These are phyloP conservation scores for Mionectes olivaceus DNA, from an alignment of 2,797 vertebrate genomes.

Conservation along the genomic window DNA sequence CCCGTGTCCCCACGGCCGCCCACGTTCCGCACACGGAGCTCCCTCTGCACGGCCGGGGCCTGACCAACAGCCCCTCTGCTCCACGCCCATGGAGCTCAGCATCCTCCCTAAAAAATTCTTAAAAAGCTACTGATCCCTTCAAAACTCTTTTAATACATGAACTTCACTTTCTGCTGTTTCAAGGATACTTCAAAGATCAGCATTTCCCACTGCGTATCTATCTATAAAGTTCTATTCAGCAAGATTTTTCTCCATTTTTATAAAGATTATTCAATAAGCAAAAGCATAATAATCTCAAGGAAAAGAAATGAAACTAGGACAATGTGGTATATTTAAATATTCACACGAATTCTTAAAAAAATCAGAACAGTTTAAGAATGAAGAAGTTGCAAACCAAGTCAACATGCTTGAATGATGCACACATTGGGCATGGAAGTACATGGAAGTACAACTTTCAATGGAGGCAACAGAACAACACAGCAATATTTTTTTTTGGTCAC, in stretches of 20 bases:
- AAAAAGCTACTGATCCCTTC: background rate
- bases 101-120: rapidly evolving
- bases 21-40: background rate
- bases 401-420: rapidly evolving
- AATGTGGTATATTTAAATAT: rapidly evolving
- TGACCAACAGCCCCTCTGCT: background rate
- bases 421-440: rapidly evolving
- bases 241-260: background rate
- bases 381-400: background rate
- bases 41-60: background rate
- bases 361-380: background rate
- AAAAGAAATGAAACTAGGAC: background rate
- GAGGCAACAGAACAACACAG: background rate
- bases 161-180: background rate
- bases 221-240: background rate
- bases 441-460: background rate
- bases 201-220: background rate
- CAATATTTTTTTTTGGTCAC: background rate
- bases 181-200: background rate
- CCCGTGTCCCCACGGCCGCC: background rate
- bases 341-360: background rate
- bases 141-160: background rate
- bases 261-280: background rate
- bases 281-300: background rate
- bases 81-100: rapidly evolving